phyloP scores from a whole-genome alignment of 2,797 vertebrate genomes.

The Zalophus californianus region DNA sequence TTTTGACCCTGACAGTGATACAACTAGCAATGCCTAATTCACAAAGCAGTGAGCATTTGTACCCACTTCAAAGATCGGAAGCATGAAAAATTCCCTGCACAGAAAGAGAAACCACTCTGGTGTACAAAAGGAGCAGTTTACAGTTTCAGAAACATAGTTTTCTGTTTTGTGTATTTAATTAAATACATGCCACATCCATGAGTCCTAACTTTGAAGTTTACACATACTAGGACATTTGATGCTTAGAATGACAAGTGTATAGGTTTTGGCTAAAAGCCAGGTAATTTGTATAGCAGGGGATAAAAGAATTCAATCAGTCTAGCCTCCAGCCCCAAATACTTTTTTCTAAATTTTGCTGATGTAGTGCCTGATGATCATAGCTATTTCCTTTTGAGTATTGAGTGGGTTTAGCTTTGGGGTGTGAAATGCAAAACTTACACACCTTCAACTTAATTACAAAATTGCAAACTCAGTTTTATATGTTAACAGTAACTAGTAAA shows the following conservation, averaged over 20 bases:
- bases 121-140: neutral
- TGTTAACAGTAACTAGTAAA: neutral
- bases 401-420: neutral
- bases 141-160: neutral
- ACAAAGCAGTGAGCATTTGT: neutral
- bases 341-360: neutral
- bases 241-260: neutral
- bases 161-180: neutral
- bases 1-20: neutral
- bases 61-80: fast-evolving
- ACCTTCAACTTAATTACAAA: neutral
- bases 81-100: neutral
- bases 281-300: neutral
- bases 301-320: neutral
- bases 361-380: neutral
- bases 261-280: neutral
- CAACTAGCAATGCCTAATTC: neutral
- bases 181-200: neutral
- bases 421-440: neutral
- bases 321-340: neutral
- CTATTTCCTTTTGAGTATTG: neutral
- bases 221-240: neutral
- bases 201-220: constrained; percentile 30
- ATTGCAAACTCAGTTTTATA: neutral
- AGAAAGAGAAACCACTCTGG: neutral